These are phyloP conservation scores for Takifugu rubripes DNA, from an alignment of 2,797 vertebrate genomes.

Conservation along the genomic window DNA sequence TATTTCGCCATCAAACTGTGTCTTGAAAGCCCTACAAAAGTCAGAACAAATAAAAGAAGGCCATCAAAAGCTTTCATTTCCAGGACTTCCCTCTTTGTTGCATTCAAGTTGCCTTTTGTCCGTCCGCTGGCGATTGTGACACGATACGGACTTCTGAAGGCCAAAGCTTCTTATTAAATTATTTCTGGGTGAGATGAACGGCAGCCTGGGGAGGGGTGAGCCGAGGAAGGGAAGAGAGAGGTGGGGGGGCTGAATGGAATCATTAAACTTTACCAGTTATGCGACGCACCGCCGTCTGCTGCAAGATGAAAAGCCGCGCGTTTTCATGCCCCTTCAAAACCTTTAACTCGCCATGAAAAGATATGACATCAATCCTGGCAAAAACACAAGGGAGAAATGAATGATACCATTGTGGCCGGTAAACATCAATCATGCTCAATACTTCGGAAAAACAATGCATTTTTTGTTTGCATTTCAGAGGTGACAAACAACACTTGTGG, in stretches of 20 bases:
- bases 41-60: conserved; percentile 65
- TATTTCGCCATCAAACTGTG: conserved; percentile 59
- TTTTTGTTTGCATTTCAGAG: conserved; percentile 99
- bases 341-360: conserved; percentile 97
- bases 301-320: conserved; percentile 82
- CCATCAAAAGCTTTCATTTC: conserved; percentile 71
- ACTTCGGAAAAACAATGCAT: conserved; percentile 92
- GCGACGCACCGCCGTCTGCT: conserved; percentile 73
- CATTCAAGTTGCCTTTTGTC: conserved; percentile 75
- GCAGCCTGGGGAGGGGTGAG: conserved; percentile 11
- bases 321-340: conserved; percentile 85
- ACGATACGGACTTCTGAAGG: conserved; percentile 73
- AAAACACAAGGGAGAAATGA: conserved; percentile 93
- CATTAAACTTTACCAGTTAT: conserved; percentile 86
- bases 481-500: conserved; percentile 99
- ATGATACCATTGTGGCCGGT: conserved; percentile 93
- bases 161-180: conserved; percentile 87
- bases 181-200: conserved; percentile 85
- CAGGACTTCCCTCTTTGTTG: conserved; percentile 70
- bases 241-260: conserved; percentile 77
- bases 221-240: too few relatives aligned
- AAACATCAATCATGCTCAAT: conserved; percentile 91
- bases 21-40: conserved; percentile 59
- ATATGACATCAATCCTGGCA: conserved; percentile 95
- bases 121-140: conserved; percentile 72